phyloP scores from a whole-genome alignment of 2,113 vertebrate genomes.

The Anoplopoma fimbria region DNA sequence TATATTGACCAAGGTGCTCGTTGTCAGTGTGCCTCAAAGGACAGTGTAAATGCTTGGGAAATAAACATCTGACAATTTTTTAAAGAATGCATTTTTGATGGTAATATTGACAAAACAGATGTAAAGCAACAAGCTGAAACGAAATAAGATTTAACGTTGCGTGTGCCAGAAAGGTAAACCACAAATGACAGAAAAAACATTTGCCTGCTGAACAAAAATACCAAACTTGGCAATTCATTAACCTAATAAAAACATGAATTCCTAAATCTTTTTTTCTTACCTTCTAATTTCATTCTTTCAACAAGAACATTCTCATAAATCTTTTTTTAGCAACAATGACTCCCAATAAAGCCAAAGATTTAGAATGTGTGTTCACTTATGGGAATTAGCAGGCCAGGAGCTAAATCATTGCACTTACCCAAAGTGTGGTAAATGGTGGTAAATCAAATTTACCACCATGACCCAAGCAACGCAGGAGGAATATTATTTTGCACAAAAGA shows the following conservation, averaged over 20 bases:
- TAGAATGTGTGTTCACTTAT: not conserved
- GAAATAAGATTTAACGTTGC: not conserved
- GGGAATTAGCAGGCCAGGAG: not conserved
- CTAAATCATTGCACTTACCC: not conserved
- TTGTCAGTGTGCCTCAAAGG: conserved; percentile 30
- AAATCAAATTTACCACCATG: not conserved
- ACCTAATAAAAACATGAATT: not conserved
- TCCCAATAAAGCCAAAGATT: not conserved
- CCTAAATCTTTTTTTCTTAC: too few species aligned
- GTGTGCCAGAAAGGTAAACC: not conserved
- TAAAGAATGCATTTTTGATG: not conserved
- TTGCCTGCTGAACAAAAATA: not conserved
- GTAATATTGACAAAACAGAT: conserved; percentile 36
- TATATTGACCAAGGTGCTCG: conserved; percentile 66
- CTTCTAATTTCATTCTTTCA: not conserved
- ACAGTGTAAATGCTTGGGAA: conserved; percentile 22
- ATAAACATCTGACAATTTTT: conserved; percentile 12
- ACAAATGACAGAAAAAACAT: not conserved
- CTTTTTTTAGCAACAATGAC: not conserved
- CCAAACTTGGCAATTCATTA: not conserved
- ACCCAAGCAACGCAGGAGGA: not conserved
- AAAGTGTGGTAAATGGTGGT: not conserved
- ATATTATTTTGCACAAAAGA: not conserved
- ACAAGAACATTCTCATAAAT: not conserved
- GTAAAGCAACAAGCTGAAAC: conserved; percentile 1